Evolutionary conservation across 2,113 vertebrate genomes (phyloP).

Genomic region (Polypterus senegalus): DNA sequence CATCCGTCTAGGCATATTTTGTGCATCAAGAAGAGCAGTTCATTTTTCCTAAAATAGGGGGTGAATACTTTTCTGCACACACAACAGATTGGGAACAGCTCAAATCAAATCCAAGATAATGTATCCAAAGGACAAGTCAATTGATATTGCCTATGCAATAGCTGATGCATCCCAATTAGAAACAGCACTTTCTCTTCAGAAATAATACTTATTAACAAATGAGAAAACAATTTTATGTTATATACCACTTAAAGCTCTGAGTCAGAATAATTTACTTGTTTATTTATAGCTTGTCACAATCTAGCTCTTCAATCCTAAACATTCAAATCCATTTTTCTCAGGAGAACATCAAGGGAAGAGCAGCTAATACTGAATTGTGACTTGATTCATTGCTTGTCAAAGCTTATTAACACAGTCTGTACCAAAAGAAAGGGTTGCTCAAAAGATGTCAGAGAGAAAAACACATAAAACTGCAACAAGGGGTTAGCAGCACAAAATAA

Average conservation of each 20-base stretch:
- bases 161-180: neutral
- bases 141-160: too few relatives aligned
- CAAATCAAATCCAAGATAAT: too few relatives aligned
- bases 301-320: neutral
- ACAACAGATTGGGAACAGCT: too few relatives aligned
- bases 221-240: neutral
- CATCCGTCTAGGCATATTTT: too few relatives aligned
- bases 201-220: neutral
- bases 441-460: neutral
- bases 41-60: too few relatives aligned
- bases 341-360: neutral
- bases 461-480: neutral
- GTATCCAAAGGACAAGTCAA: too few relatives aligned
- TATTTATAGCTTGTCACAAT: neutral
- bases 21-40: too few relatives aligned
- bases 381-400: neutral
- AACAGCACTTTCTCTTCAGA: neutral
- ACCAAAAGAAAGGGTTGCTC: neutral
- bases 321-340: neutral
- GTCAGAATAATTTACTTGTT: neutral
- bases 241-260: neutral
- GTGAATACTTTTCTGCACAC: too few relatives aligned
- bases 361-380: neutral
- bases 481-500: slow-evolving; percentile 1
- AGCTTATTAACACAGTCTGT: neutral